A percentile compares a stretch with the other conserved stretches of the same genome.
These are phyloP conservation scores for Luperina testacea DNA, from an alignment of 2,888 invertebrate genomes.

Conservation along the genomic window DNA sequence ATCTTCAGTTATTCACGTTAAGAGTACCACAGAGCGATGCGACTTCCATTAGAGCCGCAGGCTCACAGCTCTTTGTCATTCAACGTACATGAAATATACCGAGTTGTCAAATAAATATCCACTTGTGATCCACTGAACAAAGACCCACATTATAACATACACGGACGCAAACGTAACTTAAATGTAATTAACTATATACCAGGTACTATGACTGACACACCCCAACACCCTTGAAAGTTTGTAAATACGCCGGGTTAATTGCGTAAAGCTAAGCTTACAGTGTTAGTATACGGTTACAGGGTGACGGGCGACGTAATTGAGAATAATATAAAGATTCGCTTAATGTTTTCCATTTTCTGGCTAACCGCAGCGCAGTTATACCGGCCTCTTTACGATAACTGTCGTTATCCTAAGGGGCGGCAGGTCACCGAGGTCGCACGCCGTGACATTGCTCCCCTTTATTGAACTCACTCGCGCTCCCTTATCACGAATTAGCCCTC, in stretches of 20 bases:
- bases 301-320: slow-evolving; percentile 39
- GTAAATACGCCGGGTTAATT: slow-evolving; percentile 65
- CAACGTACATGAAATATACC: background rate
- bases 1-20: slow-evolving; percentile 78
- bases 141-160: slow-evolving; percentile 58
- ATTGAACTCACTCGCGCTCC: slow-evolving; percentile 83
- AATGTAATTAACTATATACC: slow-evolving; percentile 67
- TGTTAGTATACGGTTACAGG: slow-evolving; percentile 34
- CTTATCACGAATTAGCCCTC: slow-evolving; percentile 87
- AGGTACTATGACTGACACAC: slow-evolving; percentile 62
- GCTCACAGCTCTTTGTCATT: slow-evolving; percentile 54
- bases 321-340: slow-evolving; percentile 62
- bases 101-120: background rate
- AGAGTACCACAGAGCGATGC: slow-evolving; percentile 39
- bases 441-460: slow-evolving; percentile 83
- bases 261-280: slow-evolving; percentile 37
- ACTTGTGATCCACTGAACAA: slow-evolving; percentile 64
- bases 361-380: slow-evolving; percentile 60
- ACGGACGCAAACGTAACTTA: slow-evolving; percentile 59
- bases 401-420: slow-evolving; percentile 77
- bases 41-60: slow-evolving; percentile 68
- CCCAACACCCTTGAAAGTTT: slow-evolving; percentile 63
- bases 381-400: slow-evolving; percentile 77
- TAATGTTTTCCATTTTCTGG: slow-evolving; percentile 61
- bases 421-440: slow-evolving; percentile 73